A percentile compares a stretch with the other conserved stretches of the same genome.
phyloP scores from a whole-genome alignment of 2,113 vertebrate genomes.

The Rhegmatorhina hoffmannsi region DNA sequence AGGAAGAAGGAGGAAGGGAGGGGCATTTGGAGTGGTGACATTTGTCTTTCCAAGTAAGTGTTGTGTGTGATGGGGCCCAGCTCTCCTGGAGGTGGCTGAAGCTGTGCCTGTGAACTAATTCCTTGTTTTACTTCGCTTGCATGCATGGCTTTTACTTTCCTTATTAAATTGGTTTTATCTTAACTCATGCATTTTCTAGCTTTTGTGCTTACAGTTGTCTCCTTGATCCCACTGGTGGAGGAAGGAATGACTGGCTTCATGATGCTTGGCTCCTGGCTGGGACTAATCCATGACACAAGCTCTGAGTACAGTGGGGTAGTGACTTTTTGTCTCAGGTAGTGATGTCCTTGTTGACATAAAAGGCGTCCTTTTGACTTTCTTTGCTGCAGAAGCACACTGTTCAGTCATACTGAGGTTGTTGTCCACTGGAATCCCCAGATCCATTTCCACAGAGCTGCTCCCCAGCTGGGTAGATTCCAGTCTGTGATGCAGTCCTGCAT shows the following conservation, averaged over 20 bases:
- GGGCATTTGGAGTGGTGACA: neutral
- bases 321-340: neutral
- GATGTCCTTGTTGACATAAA: neutral
- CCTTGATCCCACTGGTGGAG: neutral
- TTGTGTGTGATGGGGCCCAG: rapidly evolving
- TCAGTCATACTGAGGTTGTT: neutral
- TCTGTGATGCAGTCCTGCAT: neutral
- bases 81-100: neutral
- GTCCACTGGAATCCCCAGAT: too few species aligned
- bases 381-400: neutral
- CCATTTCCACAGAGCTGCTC: neutral
- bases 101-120: neutral
- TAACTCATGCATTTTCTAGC: neutral
- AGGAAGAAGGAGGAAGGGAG: neutral
- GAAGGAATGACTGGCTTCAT: neutral
- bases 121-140: neutral
- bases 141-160: neutral
- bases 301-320: neutral
- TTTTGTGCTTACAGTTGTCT: neutral
- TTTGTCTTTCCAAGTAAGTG: neutral
- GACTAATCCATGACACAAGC: neutral
- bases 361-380: neutral
- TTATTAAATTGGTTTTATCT: neutral
- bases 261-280: neutral
- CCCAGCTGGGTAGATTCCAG: neutral